Base-by-base conservation (phyloP, 2,888 invertebrate species). In the Pseudanteris insignis region DNA sequence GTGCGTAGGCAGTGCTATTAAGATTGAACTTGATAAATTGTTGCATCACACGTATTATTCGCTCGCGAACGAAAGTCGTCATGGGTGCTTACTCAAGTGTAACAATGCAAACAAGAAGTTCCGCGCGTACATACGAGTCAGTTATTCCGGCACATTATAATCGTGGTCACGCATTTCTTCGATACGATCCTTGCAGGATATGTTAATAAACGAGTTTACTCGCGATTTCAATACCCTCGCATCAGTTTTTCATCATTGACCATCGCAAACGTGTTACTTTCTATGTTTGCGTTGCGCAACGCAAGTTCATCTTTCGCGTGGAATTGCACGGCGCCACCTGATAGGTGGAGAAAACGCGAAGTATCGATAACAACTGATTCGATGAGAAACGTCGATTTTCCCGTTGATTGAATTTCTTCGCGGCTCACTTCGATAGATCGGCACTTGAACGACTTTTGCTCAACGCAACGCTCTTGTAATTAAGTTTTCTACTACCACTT, bases 11-110 rank as follows among this genome's bases (percentile, higher is more conserved):
- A n/a, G 6, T 13, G 26, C 11, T 28, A 34, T 46, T 46, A 46
- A 32, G 34, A 46, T 46, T 46, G 46, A 40, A 54, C 46, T 46
- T 54, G 54, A 54, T 54, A 54, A 46, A 54, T 54, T 29, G 46
- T 54, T 54, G 46, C 54, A 34, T 54, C 54, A 46, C 40, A 14
- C 26, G 14, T 28, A 40, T 54, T 54, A 40, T 40, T 40, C 13
- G 18, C 18, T n/a, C 2, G 18, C 9, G 25, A 18, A 54, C 21
- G 55, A 55, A 55, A 55, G 41, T 40, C 40, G 40, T 30, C 44
- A 6, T 32, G 32, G 38, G n/a, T 54, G 54, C 24, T 33, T 40
- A 12, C 13, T 46, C 40, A 9, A 36, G 9, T 55, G 55, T 40
- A 36, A 47, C 40, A 14, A 55, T 21, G 34, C 34, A 47, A 55